These are phyloP conservation scores for Platynereis dumerilii DNA, from an alignment of 2,888 invertebrate species.

Conservation along the genomic window DNA sequence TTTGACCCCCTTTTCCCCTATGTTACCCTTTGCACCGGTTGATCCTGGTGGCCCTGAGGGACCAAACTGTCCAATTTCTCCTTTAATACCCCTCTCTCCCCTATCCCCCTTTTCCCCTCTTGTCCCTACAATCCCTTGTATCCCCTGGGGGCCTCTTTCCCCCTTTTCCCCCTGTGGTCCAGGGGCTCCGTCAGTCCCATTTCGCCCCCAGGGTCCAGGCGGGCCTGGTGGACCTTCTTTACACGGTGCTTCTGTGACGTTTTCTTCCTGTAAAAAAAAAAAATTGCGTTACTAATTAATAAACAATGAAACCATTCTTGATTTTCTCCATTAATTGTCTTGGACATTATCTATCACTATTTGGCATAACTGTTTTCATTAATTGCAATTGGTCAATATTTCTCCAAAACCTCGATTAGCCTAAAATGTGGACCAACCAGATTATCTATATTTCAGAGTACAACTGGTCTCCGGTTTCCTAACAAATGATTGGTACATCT, in stretches of 20 bases:
- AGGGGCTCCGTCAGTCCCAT: conserved; percentile 15
- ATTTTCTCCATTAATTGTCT: too few species aligned
- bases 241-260: conserved; percentile 18
- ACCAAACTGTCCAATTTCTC: conserved; percentile 26
- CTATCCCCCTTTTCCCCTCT: conserved; percentile 6
- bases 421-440: too few species aligned
- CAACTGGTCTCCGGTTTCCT: too few species aligned
- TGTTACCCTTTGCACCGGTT: too few species aligned
- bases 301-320: too few species aligned
- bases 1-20: not conserved
- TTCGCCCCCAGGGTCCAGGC: not conserved
- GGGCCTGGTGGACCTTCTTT: conserved; percentile 19
- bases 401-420: too few species aligned
- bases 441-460: too few species aligned
- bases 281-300: not conserved
- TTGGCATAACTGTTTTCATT: too few species aligned
- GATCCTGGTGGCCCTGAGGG: conserved; percentile 9
- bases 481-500: too few species aligned
- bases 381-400: too few species aligned
- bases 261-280: conserved; percentile 5
- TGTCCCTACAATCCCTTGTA: not conserved
- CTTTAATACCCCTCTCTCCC: conserved; percentile 21
- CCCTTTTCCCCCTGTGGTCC: conserved; percentile 19
- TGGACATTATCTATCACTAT: too few species aligned
- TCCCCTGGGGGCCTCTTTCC: conserved; percentile 18